These are phyloP conservation scores for Astur gentilis DNA, from an alignment of 2,113 vertebrate genomes.

Conservation along the genomic window DNA sequence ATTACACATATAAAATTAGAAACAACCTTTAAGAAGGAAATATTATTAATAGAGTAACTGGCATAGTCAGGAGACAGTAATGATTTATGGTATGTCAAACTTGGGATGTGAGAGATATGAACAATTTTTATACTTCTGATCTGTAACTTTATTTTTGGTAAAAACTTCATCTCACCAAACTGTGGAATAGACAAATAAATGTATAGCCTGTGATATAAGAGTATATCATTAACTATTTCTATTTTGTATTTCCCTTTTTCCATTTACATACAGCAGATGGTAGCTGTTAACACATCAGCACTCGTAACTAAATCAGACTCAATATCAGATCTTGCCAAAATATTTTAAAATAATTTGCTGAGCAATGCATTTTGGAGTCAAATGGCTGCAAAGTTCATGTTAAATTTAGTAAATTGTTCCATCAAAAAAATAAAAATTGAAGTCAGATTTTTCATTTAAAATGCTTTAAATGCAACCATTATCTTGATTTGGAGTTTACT, in stretches of 20 bases:
- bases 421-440: background rate
- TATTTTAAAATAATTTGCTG: background rate
- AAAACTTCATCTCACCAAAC: background rate
- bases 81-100: background rate
- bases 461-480: background rate
- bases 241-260: background rate
- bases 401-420: background rate
- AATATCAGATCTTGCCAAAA: background rate
- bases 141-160: background rate
- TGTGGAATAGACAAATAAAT: background rate
- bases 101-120: background rate
- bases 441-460: background rate
- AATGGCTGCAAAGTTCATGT: background rate
- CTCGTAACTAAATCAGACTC: background rate
- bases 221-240: background rate
- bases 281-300: background rate
- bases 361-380: background rate
- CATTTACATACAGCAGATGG: background rate
- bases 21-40: background rate
- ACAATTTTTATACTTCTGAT: background rate
- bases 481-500: background rate
- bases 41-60: background rate
- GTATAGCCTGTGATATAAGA: background rate
- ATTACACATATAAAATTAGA: background rate
- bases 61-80: background rate